Conservation (phyloP, 2,113 vertebrate species). For the Dryoscopus gambensis region DNA sequence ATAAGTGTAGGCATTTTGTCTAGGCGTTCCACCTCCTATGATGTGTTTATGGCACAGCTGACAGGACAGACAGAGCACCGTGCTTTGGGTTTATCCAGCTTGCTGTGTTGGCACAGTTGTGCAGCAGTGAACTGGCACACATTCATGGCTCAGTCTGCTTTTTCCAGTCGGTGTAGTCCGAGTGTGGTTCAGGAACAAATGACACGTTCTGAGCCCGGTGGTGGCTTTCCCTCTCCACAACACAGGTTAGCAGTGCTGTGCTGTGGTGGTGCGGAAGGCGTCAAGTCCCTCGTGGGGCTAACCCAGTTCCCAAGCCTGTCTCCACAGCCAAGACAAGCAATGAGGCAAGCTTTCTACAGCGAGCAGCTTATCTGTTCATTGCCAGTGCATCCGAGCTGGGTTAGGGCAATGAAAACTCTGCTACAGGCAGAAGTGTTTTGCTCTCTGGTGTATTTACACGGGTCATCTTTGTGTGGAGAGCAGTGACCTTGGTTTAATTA, state of each 20-base stretch:
- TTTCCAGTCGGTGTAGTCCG: background rate
- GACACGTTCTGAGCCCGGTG: background rate
- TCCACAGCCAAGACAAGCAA: background rate
- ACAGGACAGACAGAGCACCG: fast-evolving
- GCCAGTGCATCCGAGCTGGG: background rate
- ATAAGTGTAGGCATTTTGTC: background rate
- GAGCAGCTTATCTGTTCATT: background rate
- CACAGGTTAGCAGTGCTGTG: background rate
- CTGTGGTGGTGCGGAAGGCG: background rate
- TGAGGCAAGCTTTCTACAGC: background rate
- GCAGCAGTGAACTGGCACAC: background rate
- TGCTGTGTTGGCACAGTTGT: background rate
- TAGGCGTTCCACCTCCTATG: background rate
- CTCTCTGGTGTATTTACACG: background rate
- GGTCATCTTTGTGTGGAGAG: background rate
- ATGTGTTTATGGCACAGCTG: background rate
- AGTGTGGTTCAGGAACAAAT: background rate
- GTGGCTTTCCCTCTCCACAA: fast-evolving
- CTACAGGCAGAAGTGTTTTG: background rate
- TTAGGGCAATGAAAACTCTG: background rate
- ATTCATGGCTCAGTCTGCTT: background rate
- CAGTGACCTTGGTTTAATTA: background rate
- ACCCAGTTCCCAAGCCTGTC: background rate
- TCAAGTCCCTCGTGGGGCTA: background rate
- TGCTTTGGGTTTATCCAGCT: background rate